Base-by-base conservation (phyloP, 2,797 vertebrate species). In the Smutsia gigantea region DNA sequence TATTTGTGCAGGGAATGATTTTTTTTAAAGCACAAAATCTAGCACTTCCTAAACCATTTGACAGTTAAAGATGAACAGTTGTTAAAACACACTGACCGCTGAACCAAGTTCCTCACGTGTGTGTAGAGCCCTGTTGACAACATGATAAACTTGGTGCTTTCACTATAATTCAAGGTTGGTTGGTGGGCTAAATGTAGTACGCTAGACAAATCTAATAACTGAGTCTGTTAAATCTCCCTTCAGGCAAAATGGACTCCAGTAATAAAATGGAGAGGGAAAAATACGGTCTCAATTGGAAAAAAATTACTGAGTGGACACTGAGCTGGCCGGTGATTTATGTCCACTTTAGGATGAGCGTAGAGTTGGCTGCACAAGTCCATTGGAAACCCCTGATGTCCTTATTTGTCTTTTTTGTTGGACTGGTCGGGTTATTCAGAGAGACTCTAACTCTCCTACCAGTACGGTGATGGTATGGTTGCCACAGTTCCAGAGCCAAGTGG, bases 51-150 rank as follows among this genome's bases (percentile, higher is more conserved):
- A 92, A 63, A 86, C 94, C 63, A 31, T 12, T 93, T 85, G 93
- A 96, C 90, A 91, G 74, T 55, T 34, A 97, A 97, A 97, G 97
- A 97, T 92, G 97, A 97, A 69, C 97, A 98, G 95, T 97, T 98
- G 96, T 69, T 89, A 94, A 98, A 98, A 98, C 84, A 98, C 55
- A 95, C 64, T 71, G 86, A 88, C 63, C 71, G 42, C 88, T 94
- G 51, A 71, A 46, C 75, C 57, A 97, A 97, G 97, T 78, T 92
- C 97, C 92, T 96, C 97, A 98, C 91, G 93, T 98, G 97, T 83
- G 39, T 11, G 34, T 46, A 88, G 39, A 95, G 51, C 19, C 34
- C 89, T 82, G 89, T 96, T 92, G 93, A 96, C 93, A 97, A 79
- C 34, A 87, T 15, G 0, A 0, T 95, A 95, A 98, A 98, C 96